Evolutionary conservation across 1,140 invertebrate genomes (phyloP), one percentile per base, ranked within the genome.

Genomic region (Arion vulgaris): DNA sequence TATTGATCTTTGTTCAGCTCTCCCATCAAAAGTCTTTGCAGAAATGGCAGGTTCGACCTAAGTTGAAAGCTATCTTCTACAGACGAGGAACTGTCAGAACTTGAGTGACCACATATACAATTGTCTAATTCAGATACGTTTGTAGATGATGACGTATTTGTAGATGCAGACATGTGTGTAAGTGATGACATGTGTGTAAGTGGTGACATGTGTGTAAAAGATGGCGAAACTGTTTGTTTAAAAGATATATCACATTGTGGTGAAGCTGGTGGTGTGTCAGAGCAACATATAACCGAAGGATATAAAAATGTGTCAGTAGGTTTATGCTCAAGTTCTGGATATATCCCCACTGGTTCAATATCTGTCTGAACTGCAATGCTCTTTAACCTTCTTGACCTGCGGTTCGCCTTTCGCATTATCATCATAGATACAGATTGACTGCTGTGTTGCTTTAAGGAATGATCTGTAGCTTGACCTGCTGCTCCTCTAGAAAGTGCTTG

Each of bases 1-100:
- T 81, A 81, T 13, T 81, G 72, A 28, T 81, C 80, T 41, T 62
- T 49, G 71, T 71, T 81, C 7, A 81, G 71, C 71, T 81, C 69
- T 15, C 80, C 80, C 32, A 71, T 81, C 28, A 81, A 39, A 23
- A 81, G 71, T n/a, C 49, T 72, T 39, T 81, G 80, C 19, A 81
- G 71, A 36, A 81, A 81, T 23, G 80, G 71, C 57, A 51, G 57
- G 28, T 39, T 34, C 26, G 69, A 23, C n/a, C 13, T 34, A 57
- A 2, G 1, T 4, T 23, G 4, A 36, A 2, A 4, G 17, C 51
- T n/a, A 1, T 69, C 41, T 15, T 51, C 62, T 38, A 1, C n/a
- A 49, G 62, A 51, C 4, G 66, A 71, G 28, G 32, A 69, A 34
- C 68, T 71, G 13, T 80, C 62, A 45, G 78, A n/a, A 68, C 62